Base-by-base conservation (phyloP, 2,113 vertebrate genomes). In the Gyps fulvus region DNA sequence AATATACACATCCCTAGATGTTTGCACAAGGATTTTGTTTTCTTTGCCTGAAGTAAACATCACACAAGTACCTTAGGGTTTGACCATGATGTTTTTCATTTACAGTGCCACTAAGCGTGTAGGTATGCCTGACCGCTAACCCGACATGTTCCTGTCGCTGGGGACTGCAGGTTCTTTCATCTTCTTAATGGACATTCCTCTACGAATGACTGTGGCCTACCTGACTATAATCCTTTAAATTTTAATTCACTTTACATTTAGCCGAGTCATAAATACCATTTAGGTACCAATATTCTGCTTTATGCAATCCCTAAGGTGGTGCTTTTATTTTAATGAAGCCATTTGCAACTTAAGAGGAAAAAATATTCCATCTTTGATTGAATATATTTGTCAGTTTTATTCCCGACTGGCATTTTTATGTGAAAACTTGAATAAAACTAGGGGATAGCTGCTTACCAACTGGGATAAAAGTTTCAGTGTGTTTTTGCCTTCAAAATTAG, bases 201-300 rank as follows among this genome's bases (percentile, higher is more conserved):
- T 98, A 98, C 98, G 97, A 98, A 99, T 97, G 99, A 98, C 98
- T 98, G 98, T 97, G 98, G 98, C 98, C 99, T 99, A 99, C 99
- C 99, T 99, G 99, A 99, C 98, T 99, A 97, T 95, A 99, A 99
- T 99, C 98, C 98, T 99, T 99, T 99, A 99, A 99, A 99, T 98
- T 99, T 99, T 99, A 99, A 99, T 99, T 99, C 99, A 99, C 98
- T 99, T 99, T 99, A 99, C 99, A 99, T 99, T 99, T 99, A 99
- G 99, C 97, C 83, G 67, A 98, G 98, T 99, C 99, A 99, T 99
- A 99, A 99, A 99, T 99, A 99, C 98, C 99, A 99, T 99, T 99
- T 99, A 99, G 99, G 98, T 99, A 99, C 98, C 98, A 98, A 98
- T 98, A 98, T 98, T 99, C 98, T 98, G 98, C 98, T 99, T 98